Base-by-base conservation (phyloP, 2,888 invertebrate species). In the Drosophila borealis region DNA sequence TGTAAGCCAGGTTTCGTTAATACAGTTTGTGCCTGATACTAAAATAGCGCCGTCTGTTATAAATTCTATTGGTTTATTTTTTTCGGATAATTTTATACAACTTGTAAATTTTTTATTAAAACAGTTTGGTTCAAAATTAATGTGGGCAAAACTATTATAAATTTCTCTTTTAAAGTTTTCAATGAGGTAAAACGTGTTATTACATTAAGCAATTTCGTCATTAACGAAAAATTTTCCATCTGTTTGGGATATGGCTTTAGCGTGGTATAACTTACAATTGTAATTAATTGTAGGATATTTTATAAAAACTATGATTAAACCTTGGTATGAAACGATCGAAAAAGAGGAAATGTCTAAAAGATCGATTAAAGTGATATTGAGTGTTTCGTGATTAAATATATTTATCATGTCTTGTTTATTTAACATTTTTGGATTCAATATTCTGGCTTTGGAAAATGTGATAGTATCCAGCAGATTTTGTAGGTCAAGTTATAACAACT, bases 241-340 rank as follows among this genome's bases (percentile, higher is more conserved):
- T 50, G 13, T n/a, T n/a, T 21, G 50, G 4, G 34, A 11, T 44
- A 44, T 54, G 17, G 45, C 25, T 36, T 45, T 45, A 36, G n/a
- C 41, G 13, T 39, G 37, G 13, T 51, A 51, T 21, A 51, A 39
- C 17, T 42, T 42, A 42, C 41, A 42, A 3, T 19, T 44, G n/a
- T 44, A 54, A 44, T 44, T 54, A 19, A 54, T 44, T 4, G 13
- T 42, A 34, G 44, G 54, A 13, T 54, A 54, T 54, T 21, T 54
- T 11, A 54, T 54, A 44, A 44, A 34, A 34, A 34, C n/a, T 34
- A 54, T 54, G 5, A 54, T 54, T 44, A 54, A 44, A 13, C 54
- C 44, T 44, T 44, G 17, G 13, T 11, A 53, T 53, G 54, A 54
- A 21, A 54, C 8, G 21, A 42, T 44, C 33, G 19, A 54, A 54